A percentile compares a stretch with the other conserved stretches of the same genome.
These are phyloP conservation scores for Acrossocheilus fasciatus DNA, from an alignment of 2,797 vertebrate species.

Conservation along the genomic window DNA sequence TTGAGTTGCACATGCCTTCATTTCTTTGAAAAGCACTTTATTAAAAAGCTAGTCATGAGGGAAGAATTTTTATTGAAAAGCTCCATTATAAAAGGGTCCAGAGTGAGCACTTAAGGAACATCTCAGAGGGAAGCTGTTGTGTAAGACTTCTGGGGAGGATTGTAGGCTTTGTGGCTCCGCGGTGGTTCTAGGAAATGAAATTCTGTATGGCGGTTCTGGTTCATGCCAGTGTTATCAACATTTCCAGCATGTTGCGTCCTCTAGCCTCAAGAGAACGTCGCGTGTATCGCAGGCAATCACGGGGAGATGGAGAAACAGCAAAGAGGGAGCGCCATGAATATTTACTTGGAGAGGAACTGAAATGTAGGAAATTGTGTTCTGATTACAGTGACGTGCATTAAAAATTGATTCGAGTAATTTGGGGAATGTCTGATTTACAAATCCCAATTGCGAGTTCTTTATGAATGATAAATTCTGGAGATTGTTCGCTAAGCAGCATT, in stretches of 20 bases:
- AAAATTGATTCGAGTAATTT: constrained; percentile 79
- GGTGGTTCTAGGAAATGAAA: constrained; percentile 18
- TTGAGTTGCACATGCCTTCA: constrained; percentile 18
- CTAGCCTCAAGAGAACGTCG: constrained; percentile 76
- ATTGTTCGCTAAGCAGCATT: constrained; percentile 35
- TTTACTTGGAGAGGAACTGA: constrained; percentile 76
- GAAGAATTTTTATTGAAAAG: constrained; percentile 31
- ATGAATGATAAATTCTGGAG: constrained; percentile 63
- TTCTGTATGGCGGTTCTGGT: constrained; percentile 3
- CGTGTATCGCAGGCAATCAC: constrained; percentile 81
- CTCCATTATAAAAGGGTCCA: constrained; percentile 19
- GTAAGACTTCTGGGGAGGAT: constrained; percentile 15
- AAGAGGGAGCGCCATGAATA: constrained; percentile 81
- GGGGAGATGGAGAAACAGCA: constrained; percentile 72
- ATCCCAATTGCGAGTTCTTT: constrained; percentile 77
- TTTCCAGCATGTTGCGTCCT: constrained; percentile 53
- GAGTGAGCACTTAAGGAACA: constrained; percentile 39
- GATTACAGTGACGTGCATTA: constrained; percentile 83
- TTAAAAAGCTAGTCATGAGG: constrained; percentile 42
- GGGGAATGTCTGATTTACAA: constrained; percentile 76
- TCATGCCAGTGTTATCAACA: constrained; percentile 32
- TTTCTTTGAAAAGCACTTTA: constrained; percentile 21
- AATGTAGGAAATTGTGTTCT: constrained; percentile 79
- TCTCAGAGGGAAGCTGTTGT: constrained; percentile 39
- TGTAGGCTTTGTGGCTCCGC: constrained; percentile 10